A percentile compares a stretch with the other conserved stretches of the same genome.
Evolutionary conservation across 2,888 invertebrate species (phyloP).

Genomic region (Ichneumon xanthorius): DNA sequence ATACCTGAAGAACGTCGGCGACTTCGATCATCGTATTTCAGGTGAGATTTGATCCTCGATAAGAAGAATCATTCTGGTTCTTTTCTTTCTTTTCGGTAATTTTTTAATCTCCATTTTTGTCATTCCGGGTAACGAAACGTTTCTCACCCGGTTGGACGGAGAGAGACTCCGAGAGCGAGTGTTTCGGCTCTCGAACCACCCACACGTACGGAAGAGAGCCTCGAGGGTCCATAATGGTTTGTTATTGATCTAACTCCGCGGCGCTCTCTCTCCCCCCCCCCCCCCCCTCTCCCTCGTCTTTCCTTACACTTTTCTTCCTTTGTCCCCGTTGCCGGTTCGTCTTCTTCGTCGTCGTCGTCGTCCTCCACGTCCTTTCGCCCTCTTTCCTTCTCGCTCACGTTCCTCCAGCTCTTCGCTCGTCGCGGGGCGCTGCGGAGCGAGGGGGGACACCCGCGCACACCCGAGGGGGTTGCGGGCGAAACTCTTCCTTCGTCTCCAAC

Average conservation of each 20-base stretch:
- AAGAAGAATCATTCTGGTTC: background rate
- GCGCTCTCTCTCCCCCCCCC: constrained; percentile 52
- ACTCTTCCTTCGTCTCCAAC: constrained; percentile 47
- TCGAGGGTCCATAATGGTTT: constrained; percentile 82
- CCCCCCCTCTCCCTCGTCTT: constrained; percentile 57
- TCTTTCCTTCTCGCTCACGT: constrained; percentile 67
- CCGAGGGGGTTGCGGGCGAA: constrained; percentile 59
- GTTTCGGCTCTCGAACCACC: constrained; percentile 45
- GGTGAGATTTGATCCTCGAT: constrained; percentile 54
- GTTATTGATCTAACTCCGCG: constrained; percentile 83
- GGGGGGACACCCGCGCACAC: constrained; percentile 51
- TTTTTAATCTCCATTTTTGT: background rate
- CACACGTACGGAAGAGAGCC: constrained; percentile 70
- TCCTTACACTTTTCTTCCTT: constrained; percentile 79
- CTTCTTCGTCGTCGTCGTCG: constrained; percentile 74
- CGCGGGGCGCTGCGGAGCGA: constrained; percentile 36
- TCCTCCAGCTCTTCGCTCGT: constrained; percentile 66
- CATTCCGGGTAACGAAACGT: constrained; percentile 20
- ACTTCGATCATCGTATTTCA: constrained; percentile 36
- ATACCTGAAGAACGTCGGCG: constrained; percentile 70
- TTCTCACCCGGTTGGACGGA: constrained; percentile 30
- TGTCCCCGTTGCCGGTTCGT: constrained; percentile 68
- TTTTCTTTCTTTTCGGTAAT: background rate
- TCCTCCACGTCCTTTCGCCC: constrained; percentile 63
- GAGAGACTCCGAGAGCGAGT: constrained; percentile 27